A percentile compares a stretch with the other conserved stretches of the same genome.
Evolutionary conservation across 2,113 vertebrate species (phyloP).

Genomic region (Azemiops feae): DNA sequence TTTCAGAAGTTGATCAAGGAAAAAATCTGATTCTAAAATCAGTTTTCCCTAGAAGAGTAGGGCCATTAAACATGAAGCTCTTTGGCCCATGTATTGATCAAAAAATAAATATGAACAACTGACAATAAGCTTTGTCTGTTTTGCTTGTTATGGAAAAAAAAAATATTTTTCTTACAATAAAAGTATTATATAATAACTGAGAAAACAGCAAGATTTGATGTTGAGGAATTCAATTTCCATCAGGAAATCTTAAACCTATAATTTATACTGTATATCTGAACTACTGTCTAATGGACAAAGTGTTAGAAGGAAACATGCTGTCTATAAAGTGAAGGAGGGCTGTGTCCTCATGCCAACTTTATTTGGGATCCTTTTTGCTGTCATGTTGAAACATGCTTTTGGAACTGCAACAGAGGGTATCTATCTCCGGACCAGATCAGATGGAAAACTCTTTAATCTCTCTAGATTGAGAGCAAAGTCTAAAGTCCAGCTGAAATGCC

Average conservation of each 20-base stretch:
- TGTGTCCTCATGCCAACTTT: no score
- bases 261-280: not conserved
- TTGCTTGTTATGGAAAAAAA: no score
- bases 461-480: no score
- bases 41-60: not conserved
- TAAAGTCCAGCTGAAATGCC: no score
- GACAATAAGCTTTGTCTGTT: no score
- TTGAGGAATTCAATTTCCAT: not conserved
- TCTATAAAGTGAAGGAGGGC: no score
- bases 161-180: not conserved
- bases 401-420: no score
- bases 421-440: no score
- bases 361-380: no score
- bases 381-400: no score
- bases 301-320: not conserved
- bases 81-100: not conserved
- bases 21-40: not conserved
- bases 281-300: conserved; percentile 21
- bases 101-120: no score
- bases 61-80: not conserved
- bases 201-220: not conserved
- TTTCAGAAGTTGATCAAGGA: not conserved
- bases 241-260: not conserved
- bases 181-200: not conserved
- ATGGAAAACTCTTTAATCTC: no score